A percentile compares a stretch with the other conserved stretches of the same genome.
phyloP scores from a whole-genome alignment of 2,113 vertebrate species.

The Cyphotilapia sp. region DNA sequence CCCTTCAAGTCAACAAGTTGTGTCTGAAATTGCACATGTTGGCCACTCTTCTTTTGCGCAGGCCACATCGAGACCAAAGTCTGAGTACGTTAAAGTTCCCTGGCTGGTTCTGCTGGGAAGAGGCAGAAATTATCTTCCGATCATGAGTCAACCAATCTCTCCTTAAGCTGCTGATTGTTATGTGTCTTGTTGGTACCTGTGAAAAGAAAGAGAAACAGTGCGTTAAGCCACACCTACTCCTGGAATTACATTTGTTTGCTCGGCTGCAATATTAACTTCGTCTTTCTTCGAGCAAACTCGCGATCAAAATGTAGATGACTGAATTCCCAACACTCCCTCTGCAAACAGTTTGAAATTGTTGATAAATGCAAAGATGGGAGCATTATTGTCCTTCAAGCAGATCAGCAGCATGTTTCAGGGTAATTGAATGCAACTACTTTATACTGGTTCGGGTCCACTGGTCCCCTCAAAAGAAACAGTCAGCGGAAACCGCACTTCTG shows the following conservation, averaged over 20 bases:
- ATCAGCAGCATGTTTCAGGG: background rate
- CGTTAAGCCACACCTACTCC: background rate
- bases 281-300: background rate
- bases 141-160: slow-evolving; percentile 42
- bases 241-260: background rate
- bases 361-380: background rate
- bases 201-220: background rate
- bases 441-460: too few relatives aligned
- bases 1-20: slow-evolving; percentile 48
- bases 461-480: background rate
- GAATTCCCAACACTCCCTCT: background rate
- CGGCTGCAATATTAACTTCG: background rate
- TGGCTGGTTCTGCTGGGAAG: background rate
- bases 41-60: background rate
- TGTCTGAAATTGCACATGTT: slow-evolving; percentile 52
- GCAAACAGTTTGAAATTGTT: background rate
- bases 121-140: slow-evolving; percentile 25
- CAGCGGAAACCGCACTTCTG: rapidly evolving
- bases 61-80: slow-evolving; percentile 1
- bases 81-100: background rate
- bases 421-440: background rate
- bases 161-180: slow-evolving; percentile 35
- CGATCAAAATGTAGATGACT: background rate
- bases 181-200: slow-evolving; percentile 70
- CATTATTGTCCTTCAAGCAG: background rate